Evolutionary conservation across 2,797 vertebrate species (phyloP), one percentile per base, ranked within the genome.

Genomic region (Rhadinocentrus ornatus): DNA sequence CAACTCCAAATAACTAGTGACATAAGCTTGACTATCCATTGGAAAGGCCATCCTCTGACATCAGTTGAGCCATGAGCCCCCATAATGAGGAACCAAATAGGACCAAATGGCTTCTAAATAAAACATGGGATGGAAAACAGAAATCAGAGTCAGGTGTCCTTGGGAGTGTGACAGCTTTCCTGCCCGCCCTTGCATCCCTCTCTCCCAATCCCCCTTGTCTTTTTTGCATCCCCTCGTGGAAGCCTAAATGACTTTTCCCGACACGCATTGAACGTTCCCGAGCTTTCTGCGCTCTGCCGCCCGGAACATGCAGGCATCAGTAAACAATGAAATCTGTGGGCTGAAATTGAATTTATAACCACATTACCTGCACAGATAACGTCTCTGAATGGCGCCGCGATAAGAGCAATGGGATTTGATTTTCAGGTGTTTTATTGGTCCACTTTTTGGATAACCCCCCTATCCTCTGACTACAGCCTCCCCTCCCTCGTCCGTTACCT

Each of bases 311-410:
- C 88, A 81, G 83, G 86, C 94, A 93, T 96, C 94, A 94, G 96
- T 96, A 97, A 98, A 98, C 96, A 98, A 96, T 95, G 92, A 95
- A 95, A 92, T 93, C 94, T 95, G 88, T 16, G 90, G 86, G 92
- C 94, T 91, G 94, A 96, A 97, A 97, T 97, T 97, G 96, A 97
- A 97, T 97, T 98, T 96, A 97, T 97, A 98, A 98, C 95, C 95
- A 94, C 95, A 96, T 97, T 96, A 96, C 94, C 92, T 94, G 92
- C 92, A 84, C 94, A 96, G 96, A 98, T 96, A 97, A 95, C 95
- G 90, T 95, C 94, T 94, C 93, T 91, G 95, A 96, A 96, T 96
- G 96, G 96, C 95, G 94, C 95, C 89, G 92, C 86, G 96, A 97
- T 97, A 97, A 97, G 95, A 96, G 96, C 89, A 96, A 96, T 96